Base-by-base conservation (phyloP, 2,888 invertebrate genomes). In the Bombylius discolor region DNA sequence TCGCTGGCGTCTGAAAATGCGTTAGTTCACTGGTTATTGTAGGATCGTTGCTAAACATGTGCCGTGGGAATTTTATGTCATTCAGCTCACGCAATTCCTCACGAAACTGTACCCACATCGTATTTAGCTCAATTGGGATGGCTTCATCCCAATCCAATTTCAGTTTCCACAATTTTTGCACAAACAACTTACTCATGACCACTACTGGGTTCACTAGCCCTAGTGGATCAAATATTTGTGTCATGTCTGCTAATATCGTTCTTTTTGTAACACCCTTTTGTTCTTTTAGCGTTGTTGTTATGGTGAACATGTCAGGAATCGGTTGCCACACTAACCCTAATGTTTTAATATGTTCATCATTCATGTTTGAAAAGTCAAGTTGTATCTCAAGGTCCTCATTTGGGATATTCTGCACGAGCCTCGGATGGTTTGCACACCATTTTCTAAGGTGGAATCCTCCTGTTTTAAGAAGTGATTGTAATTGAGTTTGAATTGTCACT, bases 291-390 rank as follows among this genome's bases (percentile, higher is more conserved):
- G 12, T 31, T 11, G 23, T 9, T 31, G 12, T 58, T 51, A 54
- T 44, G 32, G 44, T 23, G 51, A 59, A 60, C 50, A 12, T 46
- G 47, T 61, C 56, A 23, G 32, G 34, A 14, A 44, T 56, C 4
- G 60, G 58, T 23, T 51, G 51, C 55, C 56, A 60, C 33, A 49
- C 52, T 14, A 60, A 39, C 0, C 58, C 54, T 14, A 59, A 31
- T n/a, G n/a, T n/a, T n/a, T n/a, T n/a, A n/a, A n/a, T n/a, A n/a
- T n/a, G n/a, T n/a, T n/a, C n/a, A n/a, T n/a, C n/a, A n/a, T n/a
- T n/a, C n/a, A n/a, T n/a, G n/a, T n/a, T n/a, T n/a, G n/a, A n/a
- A n/a, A n/a, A n/a, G n/a, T n/a, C n/a, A n/a, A n/a, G n/a, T n/a
- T n/a, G n/a, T n/a, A n/a, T n/a, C 6, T 31, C 32, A 9, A 33